Evolutionary conservation across 2,888 invertebrate species (phyloP).

Genomic region (Diploptera punctata): DNA sequence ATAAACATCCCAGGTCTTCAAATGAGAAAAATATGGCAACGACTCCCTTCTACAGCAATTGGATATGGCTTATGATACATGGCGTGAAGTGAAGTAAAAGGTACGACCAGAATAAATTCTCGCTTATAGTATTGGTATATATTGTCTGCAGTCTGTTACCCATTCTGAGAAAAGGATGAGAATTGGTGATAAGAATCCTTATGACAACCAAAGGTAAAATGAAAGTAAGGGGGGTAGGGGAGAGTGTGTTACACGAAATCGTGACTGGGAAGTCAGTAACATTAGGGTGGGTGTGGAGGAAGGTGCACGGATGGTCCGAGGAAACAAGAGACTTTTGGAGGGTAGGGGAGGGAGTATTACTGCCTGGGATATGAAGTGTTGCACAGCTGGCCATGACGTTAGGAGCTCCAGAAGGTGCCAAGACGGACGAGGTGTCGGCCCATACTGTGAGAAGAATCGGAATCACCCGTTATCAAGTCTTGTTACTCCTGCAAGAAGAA

Average conservation of each 20-base stretch:
- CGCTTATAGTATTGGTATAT: too few species aligned
- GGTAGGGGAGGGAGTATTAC: too few species aligned
- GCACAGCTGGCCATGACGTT: conserved; percentile 34
- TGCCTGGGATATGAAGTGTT: conserved; percentile 32
- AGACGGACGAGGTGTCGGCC: conserved; percentile 36
- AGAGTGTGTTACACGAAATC: conserved; percentile 19
- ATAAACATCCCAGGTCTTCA: too few species aligned
- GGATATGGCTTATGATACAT: too few species aligned
- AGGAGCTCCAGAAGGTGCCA: conserved; percentile 27
- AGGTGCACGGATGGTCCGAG: conserved; percentile 8
- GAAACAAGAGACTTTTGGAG: too few species aligned
- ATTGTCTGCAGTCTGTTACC: neutral
- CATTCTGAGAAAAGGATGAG: neutral
- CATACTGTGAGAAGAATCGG: conserved; percentile 5
- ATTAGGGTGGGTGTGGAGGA: neutral
- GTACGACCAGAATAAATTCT: too few species aligned
- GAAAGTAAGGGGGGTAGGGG: conserved; percentile 10
- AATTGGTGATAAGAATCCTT: neutral
- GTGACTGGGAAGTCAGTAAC: conserved; percentile 16
- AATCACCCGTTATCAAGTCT: conserved; percentile 23
- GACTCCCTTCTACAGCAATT: too few species aligned
- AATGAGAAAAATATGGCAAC: too few species aligned
- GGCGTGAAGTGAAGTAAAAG: too few species aligned
- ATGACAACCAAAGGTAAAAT: neutral
- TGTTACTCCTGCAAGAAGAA: too few species aligned